Conservation (phyloP, 1,140 invertebrate species). For the Cotesia chilonis region DNA sequence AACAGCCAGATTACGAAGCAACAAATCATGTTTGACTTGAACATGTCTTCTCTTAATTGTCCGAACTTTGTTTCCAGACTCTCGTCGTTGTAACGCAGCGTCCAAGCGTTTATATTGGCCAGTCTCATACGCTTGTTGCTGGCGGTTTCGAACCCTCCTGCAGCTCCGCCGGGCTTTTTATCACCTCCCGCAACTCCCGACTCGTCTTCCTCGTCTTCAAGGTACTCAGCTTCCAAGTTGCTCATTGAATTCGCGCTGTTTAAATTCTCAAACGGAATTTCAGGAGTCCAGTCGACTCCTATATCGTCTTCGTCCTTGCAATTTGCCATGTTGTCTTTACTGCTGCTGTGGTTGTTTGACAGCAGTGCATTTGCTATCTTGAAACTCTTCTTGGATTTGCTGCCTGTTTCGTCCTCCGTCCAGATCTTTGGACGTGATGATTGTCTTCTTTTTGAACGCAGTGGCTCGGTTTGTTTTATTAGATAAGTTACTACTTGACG, state of each 20-base stretch:
- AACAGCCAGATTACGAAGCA: conserved; percentile 91
- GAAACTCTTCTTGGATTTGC: conserved; percentile 60
- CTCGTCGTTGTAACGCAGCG: conserved; percentile 82
- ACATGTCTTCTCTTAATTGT: conserved; percentile 90
- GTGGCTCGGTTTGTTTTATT: conserved; percentile 85
- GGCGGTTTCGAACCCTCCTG: conserved; percentile 91
- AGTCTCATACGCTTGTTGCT: conserved; percentile 90
- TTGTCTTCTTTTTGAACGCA: conserved; percentile 68
- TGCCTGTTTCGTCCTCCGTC: conserved; percentile 66
- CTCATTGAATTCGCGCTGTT: conserved; percentile 65
- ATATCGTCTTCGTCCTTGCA: conserved; percentile 77
- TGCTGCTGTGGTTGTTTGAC: conserved; percentile 47
- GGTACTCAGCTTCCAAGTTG: conserved; percentile 63
- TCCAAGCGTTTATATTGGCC: conserved; percentile 87
- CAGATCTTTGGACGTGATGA: conserved; percentile 68
- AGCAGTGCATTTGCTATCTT: conserved; percentile 57
- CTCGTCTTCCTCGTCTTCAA: conserved; percentile 60
- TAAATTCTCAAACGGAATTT: conserved; percentile 88
- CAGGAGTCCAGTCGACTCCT: conserved; percentile 85
- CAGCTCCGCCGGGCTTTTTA: conserved; percentile 84
- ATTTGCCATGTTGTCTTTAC: conserved; percentile 47
- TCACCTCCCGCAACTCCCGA: conserved; percentile 54
- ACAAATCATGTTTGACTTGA: conserved; percentile 93
- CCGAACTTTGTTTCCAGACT: conserved; percentile 82
- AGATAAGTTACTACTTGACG: conserved; percentile 91